Conservation (phyloP, 2,888 invertebrate species). For the Pyrocoelia pectoralis region DNA sequence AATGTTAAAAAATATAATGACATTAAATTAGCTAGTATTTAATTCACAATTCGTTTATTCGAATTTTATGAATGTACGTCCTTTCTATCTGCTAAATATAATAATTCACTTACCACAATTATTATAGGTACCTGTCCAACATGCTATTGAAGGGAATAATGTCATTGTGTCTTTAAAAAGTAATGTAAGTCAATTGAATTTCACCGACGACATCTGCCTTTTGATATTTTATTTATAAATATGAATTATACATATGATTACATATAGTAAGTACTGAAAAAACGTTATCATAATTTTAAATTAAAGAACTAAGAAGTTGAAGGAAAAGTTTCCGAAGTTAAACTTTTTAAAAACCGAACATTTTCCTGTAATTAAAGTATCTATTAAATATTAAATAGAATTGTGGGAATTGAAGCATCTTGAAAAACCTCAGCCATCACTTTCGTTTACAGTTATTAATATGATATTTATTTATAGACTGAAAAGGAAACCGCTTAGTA, state of each 20-base stretch:
- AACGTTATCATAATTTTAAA: constrained; percentile 14
- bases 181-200: constrained; percentile 1
- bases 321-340: constrained; percentile 20
- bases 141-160: neutral
- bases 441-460: neutral
- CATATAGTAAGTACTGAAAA: neutral
- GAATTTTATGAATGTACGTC: too few relatives aligned
- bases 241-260: constrained; percentile 19
- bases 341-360: constrained; percentile 24
- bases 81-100: too few relatives aligned
- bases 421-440: constrained; percentile 28
- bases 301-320: constrained; percentile 15
- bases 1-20: too few relatives aligned
- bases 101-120: neutral
- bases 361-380: constrained; percentile 23
- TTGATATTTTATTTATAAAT: constrained; percentile 18
- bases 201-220: constrained; percentile 15
- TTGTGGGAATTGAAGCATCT: constrained; percentile 23
- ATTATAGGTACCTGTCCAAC: neutral
- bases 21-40: too few relatives aligned
- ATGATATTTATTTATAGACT: too few relatives aligned
- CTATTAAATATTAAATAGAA: constrained; percentile 19
- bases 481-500: too few relatives aligned
- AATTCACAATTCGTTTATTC: too few relatives aligned
- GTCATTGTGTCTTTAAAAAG: neutral